phyloP scores from a whole-genome alignment of 1,140 invertebrate genomes.

The Periplaneta americana region DNA sequence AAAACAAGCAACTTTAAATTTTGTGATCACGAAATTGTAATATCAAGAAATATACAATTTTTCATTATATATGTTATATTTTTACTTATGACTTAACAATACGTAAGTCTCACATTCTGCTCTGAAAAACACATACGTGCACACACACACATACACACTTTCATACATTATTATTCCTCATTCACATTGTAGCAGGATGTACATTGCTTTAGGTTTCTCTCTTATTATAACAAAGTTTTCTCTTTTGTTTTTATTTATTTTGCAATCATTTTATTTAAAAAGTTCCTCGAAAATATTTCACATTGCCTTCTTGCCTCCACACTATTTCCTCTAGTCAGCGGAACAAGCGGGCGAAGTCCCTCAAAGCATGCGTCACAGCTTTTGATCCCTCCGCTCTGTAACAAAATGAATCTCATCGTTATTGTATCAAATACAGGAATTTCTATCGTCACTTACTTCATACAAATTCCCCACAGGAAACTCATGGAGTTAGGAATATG shows the following conservation, averaged over 20 bases:
- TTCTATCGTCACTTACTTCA: background rate
- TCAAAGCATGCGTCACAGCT: slow-evolving; percentile 58
- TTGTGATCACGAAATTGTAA: background rate
- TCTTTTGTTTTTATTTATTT: no score
- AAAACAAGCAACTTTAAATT: background rate
- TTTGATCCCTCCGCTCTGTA: slow-evolving; percentile 64
- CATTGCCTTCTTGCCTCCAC: background rate
- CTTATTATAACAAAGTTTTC: background rate
- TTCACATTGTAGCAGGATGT: background rate
- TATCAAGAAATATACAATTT: background rate
- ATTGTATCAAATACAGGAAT: background rate
- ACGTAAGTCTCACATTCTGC: background rate
- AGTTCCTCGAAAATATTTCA: background rate
- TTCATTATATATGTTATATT: background rate
- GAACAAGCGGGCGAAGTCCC: slow-evolving; percentile 71
- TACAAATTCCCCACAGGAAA: background rate
- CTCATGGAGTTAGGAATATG: background rate
- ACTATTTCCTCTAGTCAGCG: slow-evolving; percentile 45
- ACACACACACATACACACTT: background rate
- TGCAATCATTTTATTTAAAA: background rate
- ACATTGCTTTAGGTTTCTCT: background rate
- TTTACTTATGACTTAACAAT: background rate
- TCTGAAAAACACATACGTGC: background rate
- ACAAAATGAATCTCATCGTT: slow-evolving; percentile 27
- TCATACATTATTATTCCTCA: background rate